Evolutionary conservation across 2,888 invertebrate species (phyloP), one percentile per base, ranked within the genome.

Genomic region (Drosophila barbarae): DNA sequence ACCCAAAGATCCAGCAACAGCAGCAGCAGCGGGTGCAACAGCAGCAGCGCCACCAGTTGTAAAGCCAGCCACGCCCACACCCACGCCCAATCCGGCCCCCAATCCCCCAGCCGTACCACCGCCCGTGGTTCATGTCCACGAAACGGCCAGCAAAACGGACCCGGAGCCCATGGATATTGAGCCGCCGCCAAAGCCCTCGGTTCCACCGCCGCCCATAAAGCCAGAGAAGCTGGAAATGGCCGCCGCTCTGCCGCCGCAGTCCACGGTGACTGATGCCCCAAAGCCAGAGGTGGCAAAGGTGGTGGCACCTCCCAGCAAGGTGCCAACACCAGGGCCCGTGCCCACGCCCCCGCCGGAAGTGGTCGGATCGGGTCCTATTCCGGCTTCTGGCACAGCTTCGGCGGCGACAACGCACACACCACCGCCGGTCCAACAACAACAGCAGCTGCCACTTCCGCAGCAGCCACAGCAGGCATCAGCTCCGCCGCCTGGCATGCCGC

Each of bases 401-500:
- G 9, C 44, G 21, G 34, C 60, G 8, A 46, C 64, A 41, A 69
- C 82, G 91, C 92, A 85, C 4, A 93, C 92, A 55, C 93, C 92
- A 61, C 63, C 71, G 59, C 60, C 79, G 39, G 61, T 79, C 93
- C 85, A 26, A 26, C 26, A 26, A 26, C 26, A 12, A 92, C 92
- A 60, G 92, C 60, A 61, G 21, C 41, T 72, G 8, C 60, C 65
- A 5, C 85, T 42, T 2, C 85, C 44, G 13, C 75, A 53, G 23
- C 74, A n/a, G 44, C 47, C 26, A 39, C 44, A 28, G 32, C 57
- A 58, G 28, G 28, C 54, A 42, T 35, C 74, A 41, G 64, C 65
- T 21, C 82, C 78, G 12, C 77, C 83, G 26, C 69, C 66, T 10
- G 81, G 78, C 92, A 92, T 87, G 92, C 92, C 83, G 92, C 91